A percentile compares a stretch with the other conserved stretches of the same genome.
Evolutionary conservation across 1,140 invertebrate species (phyloP).

Genomic region (Ceratosolen solmsi): DNA sequence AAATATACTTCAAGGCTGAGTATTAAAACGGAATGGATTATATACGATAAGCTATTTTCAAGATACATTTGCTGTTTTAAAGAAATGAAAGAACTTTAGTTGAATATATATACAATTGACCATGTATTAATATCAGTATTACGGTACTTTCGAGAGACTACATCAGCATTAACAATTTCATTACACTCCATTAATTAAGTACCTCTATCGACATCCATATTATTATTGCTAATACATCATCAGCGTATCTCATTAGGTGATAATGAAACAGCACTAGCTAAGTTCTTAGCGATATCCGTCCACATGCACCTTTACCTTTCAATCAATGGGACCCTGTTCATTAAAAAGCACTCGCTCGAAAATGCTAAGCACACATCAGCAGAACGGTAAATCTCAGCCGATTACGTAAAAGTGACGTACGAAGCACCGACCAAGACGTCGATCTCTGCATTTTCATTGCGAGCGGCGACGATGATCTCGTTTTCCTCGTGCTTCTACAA

Average conservation of each 20-base stretch:
- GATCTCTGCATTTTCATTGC: conserved; percentile 37
- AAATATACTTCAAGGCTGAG: no score
- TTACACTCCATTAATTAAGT: conserved; percentile 14
- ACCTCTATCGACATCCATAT: background rate
- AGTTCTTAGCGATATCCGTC: background rate
- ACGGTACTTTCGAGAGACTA: background rate
- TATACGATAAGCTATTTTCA: no score
- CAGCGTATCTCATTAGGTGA: conserved; percentile 2
- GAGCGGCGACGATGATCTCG: conserved; percentile 9
- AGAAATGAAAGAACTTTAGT: no score
- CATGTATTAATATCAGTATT: background rate
- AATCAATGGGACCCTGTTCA: conserved; percentile 29
- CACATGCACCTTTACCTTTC: conserved; percentile 31
- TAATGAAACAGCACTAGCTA: background rate
- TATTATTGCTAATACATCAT: conserved; percentile 13
- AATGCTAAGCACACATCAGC: conserved; percentile 45
- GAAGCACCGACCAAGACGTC: background rate
- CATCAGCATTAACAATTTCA: conserved; percentile 5
- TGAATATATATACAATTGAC: no score
- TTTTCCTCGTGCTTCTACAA: conserved; percentile 17
- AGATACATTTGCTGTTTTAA: no score
- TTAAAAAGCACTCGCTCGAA: conserved; percentile 36
- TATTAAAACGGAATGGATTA: no score
- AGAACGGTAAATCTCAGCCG: conserved; percentile 45
- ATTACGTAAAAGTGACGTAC: conserved; percentile 28